These are phyloP conservation scores for Griposia aprilina DNA, from an alignment of 2,888 invertebrate species.

Conservation along the genomic window DNA sequence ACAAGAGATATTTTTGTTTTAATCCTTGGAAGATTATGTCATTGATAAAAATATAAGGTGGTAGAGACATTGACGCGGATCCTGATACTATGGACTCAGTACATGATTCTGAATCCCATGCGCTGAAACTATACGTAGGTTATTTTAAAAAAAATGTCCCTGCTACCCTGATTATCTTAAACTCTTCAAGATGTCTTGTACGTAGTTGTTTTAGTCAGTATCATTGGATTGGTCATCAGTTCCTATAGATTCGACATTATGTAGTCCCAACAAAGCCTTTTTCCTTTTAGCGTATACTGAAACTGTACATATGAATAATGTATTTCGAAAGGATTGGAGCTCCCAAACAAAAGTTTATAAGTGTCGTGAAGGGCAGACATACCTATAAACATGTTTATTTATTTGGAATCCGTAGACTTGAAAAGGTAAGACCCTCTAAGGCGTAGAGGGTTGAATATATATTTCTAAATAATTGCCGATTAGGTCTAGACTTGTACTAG, in stretches of 20 bases:
- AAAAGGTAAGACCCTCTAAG: not conserved
- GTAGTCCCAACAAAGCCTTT: slow-evolving; percentile 27
- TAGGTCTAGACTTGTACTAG: slow-evolving; percentile 22
- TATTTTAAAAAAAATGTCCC: too few relatives aligned
- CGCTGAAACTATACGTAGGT: too few relatives aligned
- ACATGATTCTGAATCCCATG: too few relatives aligned
- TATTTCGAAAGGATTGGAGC: slow-evolving; percentile 56
- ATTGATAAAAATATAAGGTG: slow-evolving; percentile 5
- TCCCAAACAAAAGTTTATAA: slow-evolving; percentile 56
- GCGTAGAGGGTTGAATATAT: not conserved
- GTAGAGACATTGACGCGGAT: too few relatives aligned
- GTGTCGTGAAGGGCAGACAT: slow-evolving; percentile 32
- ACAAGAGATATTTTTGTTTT: slow-evolving; percentile 19
- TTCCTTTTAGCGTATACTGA: slow-evolving; percentile 36
- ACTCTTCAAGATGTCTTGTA: not conserved
- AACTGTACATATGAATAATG: slow-evolving; percentile 64
- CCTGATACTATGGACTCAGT: too few relatives aligned
- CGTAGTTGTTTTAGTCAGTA: not conserved
- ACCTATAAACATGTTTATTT: slow-evolving; percentile 18
- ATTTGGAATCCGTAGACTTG: not conserved
- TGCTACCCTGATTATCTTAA: not conserved
- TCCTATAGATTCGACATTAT: slow-evolving; percentile 18
- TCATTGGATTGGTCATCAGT: slow-evolving; percentile 29
- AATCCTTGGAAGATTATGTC: slow-evolving; percentile 17
- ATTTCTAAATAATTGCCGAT: not conserved